phyloP scores from a whole-genome alignment of 2,888 invertebrate genomes.

The Melipona bicolor region DNA sequence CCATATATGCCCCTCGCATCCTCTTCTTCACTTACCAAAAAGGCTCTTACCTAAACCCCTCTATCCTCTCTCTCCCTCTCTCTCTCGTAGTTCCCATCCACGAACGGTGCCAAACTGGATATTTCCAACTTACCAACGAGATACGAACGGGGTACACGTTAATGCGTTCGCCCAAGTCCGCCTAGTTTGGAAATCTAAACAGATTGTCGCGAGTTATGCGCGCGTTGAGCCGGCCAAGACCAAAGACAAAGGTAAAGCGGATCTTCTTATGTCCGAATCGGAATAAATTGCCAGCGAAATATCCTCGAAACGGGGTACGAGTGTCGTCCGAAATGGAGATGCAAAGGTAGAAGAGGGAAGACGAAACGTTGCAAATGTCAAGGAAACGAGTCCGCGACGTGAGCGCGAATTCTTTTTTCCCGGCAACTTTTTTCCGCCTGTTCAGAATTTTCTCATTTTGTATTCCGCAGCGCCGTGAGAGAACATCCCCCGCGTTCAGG shows the following conservation, averaged over 20 bases:
- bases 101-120: slow-evolving; percentile 62
- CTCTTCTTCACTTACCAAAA: background rate
- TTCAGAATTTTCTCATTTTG: slow-evolving; percentile 49
- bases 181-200: slow-evolving; percentile 41
- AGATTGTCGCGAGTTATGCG: slow-evolving; percentile 48
- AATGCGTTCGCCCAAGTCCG: slow-evolving; percentile 65
- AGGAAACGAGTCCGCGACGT: background rate
- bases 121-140: slow-evolving; percentile 72
- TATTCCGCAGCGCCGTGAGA: slow-evolving; percentile 30
- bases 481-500: slow-evolving; percentile 37
- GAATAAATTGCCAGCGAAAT: background rate
- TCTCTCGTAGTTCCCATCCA: slow-evolving; percentile 5
- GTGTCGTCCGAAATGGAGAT: background rate
- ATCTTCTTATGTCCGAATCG: background rate
- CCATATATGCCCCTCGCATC: background rate
- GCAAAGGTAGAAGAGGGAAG: no score
- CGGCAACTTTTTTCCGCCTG: slow-evolving; percentile 9
- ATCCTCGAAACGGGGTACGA: background rate
- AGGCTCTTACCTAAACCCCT: background rate
- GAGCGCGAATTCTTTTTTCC: slow-evolving; percentile 16
- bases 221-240: slow-evolving; percentile 16
- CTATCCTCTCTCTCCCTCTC: background rate
- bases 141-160: slow-evolving; percentile 62
- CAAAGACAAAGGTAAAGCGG: slow-evolving; percentile 3
- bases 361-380: background rate